These are phyloP conservation scores for Hetaerina titia DNA, from an alignment of 2,888 invertebrate genomes.

Conservation along the genomic window DNA sequence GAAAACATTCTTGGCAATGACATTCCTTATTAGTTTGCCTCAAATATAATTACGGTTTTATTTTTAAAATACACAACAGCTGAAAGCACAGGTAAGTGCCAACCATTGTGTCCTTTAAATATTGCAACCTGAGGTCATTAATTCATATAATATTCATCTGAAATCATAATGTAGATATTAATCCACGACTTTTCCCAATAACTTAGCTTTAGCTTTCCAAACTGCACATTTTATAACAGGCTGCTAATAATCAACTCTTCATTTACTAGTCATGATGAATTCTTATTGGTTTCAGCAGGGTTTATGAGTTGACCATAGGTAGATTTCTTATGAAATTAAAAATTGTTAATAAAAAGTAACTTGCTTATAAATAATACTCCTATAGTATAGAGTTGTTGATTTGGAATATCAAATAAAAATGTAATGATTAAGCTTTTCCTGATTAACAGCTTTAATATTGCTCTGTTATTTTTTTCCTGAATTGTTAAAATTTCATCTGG, in stretches of 20 bases:
- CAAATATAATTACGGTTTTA: background rate
- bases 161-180: constrained; percentile 46
- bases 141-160: background rate
- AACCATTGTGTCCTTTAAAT: background rate
- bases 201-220: constrained; percentile 36
- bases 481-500: constrained; percentile 53
- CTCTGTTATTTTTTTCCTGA: constrained; percentile 58
- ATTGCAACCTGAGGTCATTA: constrained; percentile 4
- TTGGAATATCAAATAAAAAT: background rate
- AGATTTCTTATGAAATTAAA: constrained; percentile 59
- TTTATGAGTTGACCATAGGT: background rate
- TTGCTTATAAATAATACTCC: constrained; percentile 34
- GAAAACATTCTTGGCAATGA: background rate
- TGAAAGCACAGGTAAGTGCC: constrained; percentile 32
- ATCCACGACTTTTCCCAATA: background rate
- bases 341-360: constrained; percentile 53
- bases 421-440: constrained; percentile 40
- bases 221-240: constrained; percentile 53
- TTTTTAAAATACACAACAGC: constrained; percentile 4
- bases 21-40: constrained; percentile 48
- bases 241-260: constrained; percentile 36
- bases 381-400: constrained; percentile 24
- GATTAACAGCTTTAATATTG: constrained; percentile 56
- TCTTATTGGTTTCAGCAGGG: background rate
- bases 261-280: constrained; percentile 55